Evolutionary conservation across 37 sponge, comb jelly and placozoan genomes (phyloP), one percentile per base, ranked within the genome.

Genomic region (Petrosia ficiformis): DNA sequence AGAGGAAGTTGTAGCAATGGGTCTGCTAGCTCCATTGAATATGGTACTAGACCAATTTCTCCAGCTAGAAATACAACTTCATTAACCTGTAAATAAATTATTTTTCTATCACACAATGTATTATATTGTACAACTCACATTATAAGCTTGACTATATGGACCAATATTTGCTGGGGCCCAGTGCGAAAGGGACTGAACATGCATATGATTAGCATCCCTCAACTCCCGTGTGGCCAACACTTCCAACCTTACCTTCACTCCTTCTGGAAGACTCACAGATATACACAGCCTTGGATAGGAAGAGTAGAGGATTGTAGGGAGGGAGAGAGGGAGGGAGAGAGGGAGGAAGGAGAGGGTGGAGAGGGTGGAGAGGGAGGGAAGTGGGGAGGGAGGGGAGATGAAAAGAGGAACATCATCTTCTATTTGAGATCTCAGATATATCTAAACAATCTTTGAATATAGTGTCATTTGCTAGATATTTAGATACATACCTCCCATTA

Each of bases 151-250:
- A 40, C 92, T 86, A 66, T 94, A 94, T 4, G 94, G 94, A 0
- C 94, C 94, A 75, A 94, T 94, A 48, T 94, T 94, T 11, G 92
- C 94, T 36, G 94, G 92, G 2, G 94, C 94, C 94, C 94, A 94
- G 36, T 86, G 82, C 1, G 92, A 90, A 24, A 72, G 31, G 3
- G 86, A 84, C 88, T 94, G 94, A 31, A 94, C 94, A 43, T 94
- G 94, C 84, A 93, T 81, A 67, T 71, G 65, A 32, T 34, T 59
- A 32, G 68, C 38, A 29, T 2, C 58, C n/a, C 39, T 32, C 25
- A 25, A 42, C 22, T 42, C n/a, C 10, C 68, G 6, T 25, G 41
- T 48, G 42, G 71, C 33, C 64, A 83, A 1, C 30, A 61, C 67
- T 61, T 83, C 74, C 25, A 90, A n/a, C 40, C 65, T 64, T 57